These are phyloP conservation scores for Blera fallax DNA, from an alignment of 2,888 invertebrate genomes.

Conservation along the genomic window DNA sequence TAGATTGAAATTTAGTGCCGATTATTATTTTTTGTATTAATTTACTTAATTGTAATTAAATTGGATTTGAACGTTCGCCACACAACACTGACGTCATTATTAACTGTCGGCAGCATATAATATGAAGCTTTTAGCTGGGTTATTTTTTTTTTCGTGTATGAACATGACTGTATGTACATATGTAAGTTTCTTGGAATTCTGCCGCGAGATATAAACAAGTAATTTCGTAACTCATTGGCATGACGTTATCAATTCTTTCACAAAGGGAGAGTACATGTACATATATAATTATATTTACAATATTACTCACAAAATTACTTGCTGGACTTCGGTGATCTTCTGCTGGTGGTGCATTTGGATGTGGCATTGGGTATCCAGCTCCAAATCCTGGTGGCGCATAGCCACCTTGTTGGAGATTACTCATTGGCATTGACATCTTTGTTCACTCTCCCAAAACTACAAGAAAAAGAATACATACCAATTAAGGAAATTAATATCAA, in stretches of 20 bases:
- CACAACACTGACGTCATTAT: slow-evolving; percentile 14
- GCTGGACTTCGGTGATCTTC: slow-evolving; percentile 28
- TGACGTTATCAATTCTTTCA: not conserved
- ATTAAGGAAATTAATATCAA: not conserved
- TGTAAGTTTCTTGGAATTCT: slow-evolving; percentile 13
- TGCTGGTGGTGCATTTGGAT: slow-evolving; percentile 73
- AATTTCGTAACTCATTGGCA: not conserved
- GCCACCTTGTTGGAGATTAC: slow-evolving; percentile 79
- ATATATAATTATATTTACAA: not conserved
- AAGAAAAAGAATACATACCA: not conserved
- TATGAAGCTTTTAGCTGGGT: not conserved
- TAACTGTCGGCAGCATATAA: not conserved
- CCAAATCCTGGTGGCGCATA: slow-evolving; percentile 78
- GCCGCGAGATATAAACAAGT: not conserved
- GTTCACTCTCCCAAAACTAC: not conserved
- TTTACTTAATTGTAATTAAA: not conserved
- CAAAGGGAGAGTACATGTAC: not conserved
- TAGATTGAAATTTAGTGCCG: not conserved
- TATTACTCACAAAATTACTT: slow-evolving; percentile 57
- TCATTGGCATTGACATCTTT: slow-evolving; percentile 76
- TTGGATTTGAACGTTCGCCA: not conserved
- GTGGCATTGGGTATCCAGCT: slow-evolving; percentile 75
- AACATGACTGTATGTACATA: too few species aligned
- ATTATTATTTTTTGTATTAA: not conserved
- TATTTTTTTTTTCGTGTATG: not conserved